phyloP scores from a whole-genome alignment of 2,113 vertebrate species.

The Heteronetta atricapilla region DNA sequence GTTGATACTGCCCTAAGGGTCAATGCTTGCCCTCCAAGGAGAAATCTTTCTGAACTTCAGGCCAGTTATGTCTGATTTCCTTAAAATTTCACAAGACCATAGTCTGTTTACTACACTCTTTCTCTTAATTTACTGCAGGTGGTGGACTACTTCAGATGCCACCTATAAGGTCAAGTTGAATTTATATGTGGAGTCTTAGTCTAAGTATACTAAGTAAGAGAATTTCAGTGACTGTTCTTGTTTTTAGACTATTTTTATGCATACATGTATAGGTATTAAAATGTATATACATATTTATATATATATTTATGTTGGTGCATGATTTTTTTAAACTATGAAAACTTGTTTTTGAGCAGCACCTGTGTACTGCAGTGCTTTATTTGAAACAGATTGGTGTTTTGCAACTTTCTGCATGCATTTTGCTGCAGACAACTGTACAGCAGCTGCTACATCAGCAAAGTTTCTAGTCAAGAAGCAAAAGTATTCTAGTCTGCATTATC shows the following conservation, averaged over 20 bases:
- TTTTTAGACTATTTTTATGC: neutral
- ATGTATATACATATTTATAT: neutral
- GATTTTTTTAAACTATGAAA: neutral
- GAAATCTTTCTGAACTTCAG: neutral
- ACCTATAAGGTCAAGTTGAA: neutral
- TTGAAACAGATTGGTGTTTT: neutral
- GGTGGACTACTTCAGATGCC: neutral
- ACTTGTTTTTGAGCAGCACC: neutral
- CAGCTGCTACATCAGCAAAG: neutral
- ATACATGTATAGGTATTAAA: neutral
- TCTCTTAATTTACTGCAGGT: conserved; percentile 14
- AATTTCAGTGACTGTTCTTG: neutral
- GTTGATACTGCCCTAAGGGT: neutral
- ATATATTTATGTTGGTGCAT: neutral
- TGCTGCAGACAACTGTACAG: neutral
- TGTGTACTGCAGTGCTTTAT: neutral
- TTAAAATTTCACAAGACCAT: neutral
- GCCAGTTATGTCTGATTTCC: neutral
- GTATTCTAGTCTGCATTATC: neutral
- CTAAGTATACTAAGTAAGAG: neutral
- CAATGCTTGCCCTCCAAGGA: neutral
- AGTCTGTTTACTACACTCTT: neutral
- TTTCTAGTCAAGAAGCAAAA: neutral
- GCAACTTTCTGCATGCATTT: neutral
- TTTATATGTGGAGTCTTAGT: neutral